A percentile compares a stretch with the other conserved stretches of the same genome.
phyloP scores from a whole-genome alignment of 2,797 vertebrate species.

The Siniperca undulata region DNA sequence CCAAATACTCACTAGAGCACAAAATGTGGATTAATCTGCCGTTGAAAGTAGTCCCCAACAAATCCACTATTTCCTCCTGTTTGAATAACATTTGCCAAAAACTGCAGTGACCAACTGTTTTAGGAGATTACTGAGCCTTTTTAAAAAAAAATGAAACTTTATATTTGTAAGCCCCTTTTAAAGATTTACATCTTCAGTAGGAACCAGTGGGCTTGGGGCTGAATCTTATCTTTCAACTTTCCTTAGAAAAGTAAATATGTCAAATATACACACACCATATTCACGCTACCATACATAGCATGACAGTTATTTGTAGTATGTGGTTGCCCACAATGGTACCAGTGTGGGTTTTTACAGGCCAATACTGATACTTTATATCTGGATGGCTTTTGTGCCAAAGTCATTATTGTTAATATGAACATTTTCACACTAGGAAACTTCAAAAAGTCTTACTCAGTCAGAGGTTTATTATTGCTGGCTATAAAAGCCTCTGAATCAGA shows the following conservation, averaged over 20 bases:
- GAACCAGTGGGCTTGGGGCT: background rate
- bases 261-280: background rate
- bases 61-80: background rate
- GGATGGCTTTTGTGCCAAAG: background rate
- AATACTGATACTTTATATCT: background rate
- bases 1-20: background rate
- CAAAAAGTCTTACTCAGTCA: background rate
- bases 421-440: background rate
- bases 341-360: background rate
- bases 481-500: background rate
- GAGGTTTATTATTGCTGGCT: background rate
- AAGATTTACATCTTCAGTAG: background rate
- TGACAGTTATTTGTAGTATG: background rate
- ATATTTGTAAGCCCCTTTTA: background rate
- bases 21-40: background rate
- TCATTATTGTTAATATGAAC: background rate
- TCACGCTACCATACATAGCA: background rate
- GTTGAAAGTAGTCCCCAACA: background rate
- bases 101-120: background rate
- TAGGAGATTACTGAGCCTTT: too few relatives aligned
- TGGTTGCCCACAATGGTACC: background rate
- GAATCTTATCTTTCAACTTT: background rate
- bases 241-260: background rate
- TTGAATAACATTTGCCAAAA: background rate
- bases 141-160: too few relatives aligned